These are phyloP conservation scores for Manis pentadactyla DNA, from an alignment of 2,797 vertebrate species.

Conservation along the genomic window DNA sequence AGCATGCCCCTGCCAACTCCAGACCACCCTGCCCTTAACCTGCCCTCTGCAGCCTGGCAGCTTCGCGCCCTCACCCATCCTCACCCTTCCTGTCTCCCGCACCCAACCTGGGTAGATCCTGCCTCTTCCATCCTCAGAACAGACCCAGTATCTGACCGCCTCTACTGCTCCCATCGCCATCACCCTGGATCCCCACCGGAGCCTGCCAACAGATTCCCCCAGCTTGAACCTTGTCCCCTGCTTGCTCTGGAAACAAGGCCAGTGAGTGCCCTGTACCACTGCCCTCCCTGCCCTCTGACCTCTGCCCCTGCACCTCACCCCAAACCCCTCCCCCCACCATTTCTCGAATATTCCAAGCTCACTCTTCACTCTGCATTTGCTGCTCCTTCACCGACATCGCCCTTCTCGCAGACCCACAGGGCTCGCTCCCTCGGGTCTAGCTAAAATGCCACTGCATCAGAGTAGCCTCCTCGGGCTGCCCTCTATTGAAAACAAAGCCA, in stretches of 20 bases:
- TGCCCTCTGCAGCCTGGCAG: background rate
- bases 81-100: background rate
- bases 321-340: background rate
- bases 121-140: background rate
- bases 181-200: background rate
- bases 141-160: too few relatives aligned
- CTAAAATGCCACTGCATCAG: background rate
- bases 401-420: background rate
- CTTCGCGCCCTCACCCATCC: accelerated
- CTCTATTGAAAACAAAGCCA: background rate
- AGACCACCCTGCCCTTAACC: background rate
- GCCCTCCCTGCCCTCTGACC: background rate
- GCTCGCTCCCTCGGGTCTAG: background rate
- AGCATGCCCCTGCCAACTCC: background rate
- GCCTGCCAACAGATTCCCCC: accelerated
- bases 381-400: background rate
- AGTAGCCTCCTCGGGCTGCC: background rate
- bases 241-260: background rate
- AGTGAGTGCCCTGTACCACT: background rate
- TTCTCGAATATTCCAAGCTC: background rate
- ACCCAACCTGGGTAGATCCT: accelerated
- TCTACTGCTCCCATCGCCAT: accelerated
- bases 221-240: background rate
- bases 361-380: background rate
- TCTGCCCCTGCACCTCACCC: background rate